Base-by-base conservation (phyloP, 2,888 invertebrate species). In the Agrilus mali region DNA sequence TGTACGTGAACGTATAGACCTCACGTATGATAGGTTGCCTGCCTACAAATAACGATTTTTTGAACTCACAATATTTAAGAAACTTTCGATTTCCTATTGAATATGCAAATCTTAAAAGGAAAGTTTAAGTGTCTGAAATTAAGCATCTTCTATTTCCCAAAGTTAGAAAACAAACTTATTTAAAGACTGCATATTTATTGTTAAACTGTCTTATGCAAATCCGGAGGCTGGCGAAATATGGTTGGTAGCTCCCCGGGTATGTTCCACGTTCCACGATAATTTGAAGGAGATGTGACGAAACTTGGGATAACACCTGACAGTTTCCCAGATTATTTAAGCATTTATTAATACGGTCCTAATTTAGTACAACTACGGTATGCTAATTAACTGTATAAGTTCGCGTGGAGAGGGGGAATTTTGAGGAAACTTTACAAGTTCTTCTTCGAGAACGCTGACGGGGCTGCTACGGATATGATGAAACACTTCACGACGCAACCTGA, bases 321-420 rank as follows among this genome's bases (percentile, higher is more conserved):
- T 66, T 27, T 67, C 67, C 61, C 67, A 66, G 67, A 66, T 66
- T 67, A 67, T 67, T 66, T 67, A 67, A 66, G 64, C 65, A 65
- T 63, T 66, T 66, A 65, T 67, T 67, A 66, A 67, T 67, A 65
- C 66, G 60, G 60, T 64, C 65, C 63, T 66, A 65, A 66, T 66
- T 67, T 66, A 66, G 63, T 64, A 65, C 27, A 27, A 27, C 65
- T 60, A 59, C 62, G 60, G 57, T 57, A 63, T 63, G 62, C 58
- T 64, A 64, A 63, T 63, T 64, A 55, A 27, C 27, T 27, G 27
- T 27, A 27, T 43, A 46, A 49, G 46, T 49, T 52, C 42, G 40
- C 42, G 46, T 42, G 27, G 27, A 27, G 27, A 10, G 27, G 27
- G 27, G 27, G 27, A 22, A 38, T 16, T 38, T 20, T 15, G 16